Evolutionary conservation across 2,888 invertebrate species (phyloP).

Genomic region (Leucoma salicis): DNA sequence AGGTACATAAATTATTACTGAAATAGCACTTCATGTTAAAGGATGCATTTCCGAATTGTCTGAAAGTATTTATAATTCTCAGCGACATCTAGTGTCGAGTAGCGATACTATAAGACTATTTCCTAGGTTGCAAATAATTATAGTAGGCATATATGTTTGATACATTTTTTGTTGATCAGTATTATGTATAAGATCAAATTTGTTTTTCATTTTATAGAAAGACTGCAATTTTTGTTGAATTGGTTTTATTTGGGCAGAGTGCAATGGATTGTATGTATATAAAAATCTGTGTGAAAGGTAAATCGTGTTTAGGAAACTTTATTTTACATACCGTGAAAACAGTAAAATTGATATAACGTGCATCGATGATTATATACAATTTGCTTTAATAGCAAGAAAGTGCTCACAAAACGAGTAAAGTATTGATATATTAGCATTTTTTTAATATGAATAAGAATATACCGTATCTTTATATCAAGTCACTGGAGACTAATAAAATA

Average conservation of each 20-base stretch:
- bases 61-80: slow-evolving; percentile 14
- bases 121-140: slow-evolving; percentile 23
- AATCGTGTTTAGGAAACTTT: too few relatives aligned
- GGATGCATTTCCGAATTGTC: slow-evolving; percentile 31
- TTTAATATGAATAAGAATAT: too few relatives aligned
- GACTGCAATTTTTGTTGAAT: slow-evolving; percentile 23
- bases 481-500: too few relatives aligned
- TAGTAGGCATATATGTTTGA: slow-evolving; percentile 24
- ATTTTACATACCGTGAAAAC: too few relatives aligned
- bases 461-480: too few relatives aligned
- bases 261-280: slow-evolving; percentile 2
- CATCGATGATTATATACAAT: too few relatives aligned
- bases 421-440: too few relatives aligned
- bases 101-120: slow-evolving; percentile 21
- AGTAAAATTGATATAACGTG: too few relatives aligned
- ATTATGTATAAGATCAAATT: slow-evolving; percentile 31
- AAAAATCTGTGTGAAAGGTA: background rate
- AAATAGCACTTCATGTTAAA: slow-evolving; percentile 16
- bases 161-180: slow-evolving; percentile 28
- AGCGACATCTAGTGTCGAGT: slow-evolving; percentile 17
- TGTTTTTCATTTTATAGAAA: slow-evolving; percentile 22
- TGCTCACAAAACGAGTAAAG: too few relatives aligned
- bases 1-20: slow-evolving; percentile 17
- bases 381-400: too few relatives aligned
- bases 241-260: slow-evolving; percentile 21